Conservation (phyloP, 2,888 invertebrate genomes). For the Digitonthophagus gazella region DNA sequence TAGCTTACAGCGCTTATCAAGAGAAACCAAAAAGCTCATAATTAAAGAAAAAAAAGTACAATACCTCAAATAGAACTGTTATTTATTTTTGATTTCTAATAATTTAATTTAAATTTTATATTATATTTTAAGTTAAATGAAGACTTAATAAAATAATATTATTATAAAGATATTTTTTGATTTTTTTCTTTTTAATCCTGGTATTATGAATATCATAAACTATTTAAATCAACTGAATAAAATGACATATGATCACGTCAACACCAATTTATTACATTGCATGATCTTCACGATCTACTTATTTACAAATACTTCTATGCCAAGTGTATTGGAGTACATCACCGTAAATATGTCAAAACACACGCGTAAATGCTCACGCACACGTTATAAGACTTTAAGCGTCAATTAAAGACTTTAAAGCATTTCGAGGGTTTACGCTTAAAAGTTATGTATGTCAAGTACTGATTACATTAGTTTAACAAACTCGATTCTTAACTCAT, state of each 20-base stretch:
- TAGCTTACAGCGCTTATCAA: constrained; percentile 58
- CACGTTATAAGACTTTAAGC: neutral
- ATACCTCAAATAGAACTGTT: constrained; percentile 23
- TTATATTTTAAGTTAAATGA: constrained; percentile 28
- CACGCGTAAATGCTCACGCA: neutral
- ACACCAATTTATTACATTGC: neutral
- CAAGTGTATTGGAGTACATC: neutral
- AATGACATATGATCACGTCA: neutral
- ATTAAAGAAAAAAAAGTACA: neutral
- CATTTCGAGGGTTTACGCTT: too few relatives aligned
- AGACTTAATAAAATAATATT: constrained; percentile 1
- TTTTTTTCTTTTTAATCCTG: too few relatives aligned
- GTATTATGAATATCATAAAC: too few relatives aligned
- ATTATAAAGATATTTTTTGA: too few relatives aligned
- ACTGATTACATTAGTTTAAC: too few relatives aligned
- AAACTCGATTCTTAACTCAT: too few relatives aligned
- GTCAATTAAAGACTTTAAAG: neutral
- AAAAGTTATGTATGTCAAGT: too few relatives aligned
- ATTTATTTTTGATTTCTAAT: constrained; percentile 35
- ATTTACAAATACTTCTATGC: neutral
- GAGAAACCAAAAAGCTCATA: constrained; percentile 38
- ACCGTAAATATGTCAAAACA: neutral
- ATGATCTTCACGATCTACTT: neutral
- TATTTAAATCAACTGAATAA: too few relatives aligned
- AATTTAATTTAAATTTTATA: constrained; percentile 41